Base-by-base conservation (phyloP, 2,888 invertebrate genomes). In the Argyresthia albistria region DNA sequence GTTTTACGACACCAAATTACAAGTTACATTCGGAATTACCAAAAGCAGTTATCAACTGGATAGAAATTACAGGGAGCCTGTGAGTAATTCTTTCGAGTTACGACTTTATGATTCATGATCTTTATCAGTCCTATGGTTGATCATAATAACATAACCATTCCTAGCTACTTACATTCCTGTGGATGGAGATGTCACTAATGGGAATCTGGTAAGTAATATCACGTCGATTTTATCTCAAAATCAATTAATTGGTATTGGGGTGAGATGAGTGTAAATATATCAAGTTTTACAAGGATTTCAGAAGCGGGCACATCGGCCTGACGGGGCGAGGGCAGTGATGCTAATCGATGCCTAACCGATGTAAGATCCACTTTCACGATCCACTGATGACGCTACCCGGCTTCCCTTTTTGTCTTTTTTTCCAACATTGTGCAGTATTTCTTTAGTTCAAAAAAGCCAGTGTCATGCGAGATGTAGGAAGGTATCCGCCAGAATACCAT, bases 291-390 rank as follows among this genome's bases (percentile, higher is more conserved):
- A 64, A 66, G 67, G 69, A 67, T 66, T 67, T 64, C 56, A 64
- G 73, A 67, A 70, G 73, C 74, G 71, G 65, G 73, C 62, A 64
- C 66, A 76, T 76, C 63, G 70, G 64, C 61, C 74, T 76, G 84
- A 81, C 81, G 78, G 70, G 60, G 74, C 73, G 77, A 76, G 73
- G 75, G 76, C 73, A 80, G 68, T 69, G 80, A 80, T 80, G 63
- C 58, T 79, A 80, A 84, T 86, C 86, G 74, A 70, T 70, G 68
- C 63, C 65, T 62, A 64, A 62, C 45, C 42, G 37, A 49, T 72
- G 80, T 77, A 63, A 55, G 60, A 62, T 69, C 64, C 60, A 56
- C 60, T 80, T 82, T 73, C 68, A 80, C 80, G 80, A 68, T 56
- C 62, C 76, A 66, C 56, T 69, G 71, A 52, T 66, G 73, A 76